A percentile compares a stretch with the other conserved stretches of the same genome.
Evolutionary conservation across 2,888 invertebrate genomes (phyloP).

Genomic region (Corythucha ciliata): DNA sequence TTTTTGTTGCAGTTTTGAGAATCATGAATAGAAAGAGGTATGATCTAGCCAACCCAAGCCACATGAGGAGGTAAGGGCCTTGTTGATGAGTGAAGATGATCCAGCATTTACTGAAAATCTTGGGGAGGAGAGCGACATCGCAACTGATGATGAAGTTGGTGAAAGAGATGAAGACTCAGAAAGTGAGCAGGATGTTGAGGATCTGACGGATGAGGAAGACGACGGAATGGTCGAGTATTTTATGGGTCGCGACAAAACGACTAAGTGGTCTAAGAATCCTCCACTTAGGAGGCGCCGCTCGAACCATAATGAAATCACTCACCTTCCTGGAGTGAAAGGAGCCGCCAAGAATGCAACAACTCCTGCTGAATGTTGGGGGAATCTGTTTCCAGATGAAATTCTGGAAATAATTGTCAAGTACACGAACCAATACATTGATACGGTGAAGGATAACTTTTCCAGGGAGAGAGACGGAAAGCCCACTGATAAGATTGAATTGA

Average conservation of each 20-base stretch:
- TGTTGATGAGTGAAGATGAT: slow-evolving; percentile 10
- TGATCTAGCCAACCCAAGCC: not conserved
- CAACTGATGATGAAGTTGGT: not conserved
- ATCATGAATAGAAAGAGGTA: slow-evolving; percentile 3
- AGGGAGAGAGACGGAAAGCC: slow-evolving; percentile 23
- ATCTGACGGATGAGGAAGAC: slow-evolving; percentile 6
- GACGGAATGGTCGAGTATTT: slow-evolving; percentile 6
- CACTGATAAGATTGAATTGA: slow-evolving; percentile 30
- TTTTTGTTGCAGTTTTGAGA: slow-evolving; percentile 6
- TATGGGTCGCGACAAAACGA: not conserved
- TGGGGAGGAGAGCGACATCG: slow-evolving; percentile 15
- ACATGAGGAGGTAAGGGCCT: slow-evolving; percentile 3
- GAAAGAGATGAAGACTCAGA: slow-evolving; percentile 3
- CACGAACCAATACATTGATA: slow-evolving; percentile 34
- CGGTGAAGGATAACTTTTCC: slow-evolving; percentile 9
- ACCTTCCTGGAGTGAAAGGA: slow-evolving; percentile 22
- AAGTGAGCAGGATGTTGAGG: slow-evolving; percentile 6
- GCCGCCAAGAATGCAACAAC: slow-evolving; percentile 29
- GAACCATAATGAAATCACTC: slow-evolving; percentile 11
- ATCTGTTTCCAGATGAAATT: slow-evolving; percentile 31
- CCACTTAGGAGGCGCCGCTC: slow-evolving; percentile 2
- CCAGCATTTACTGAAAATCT: slow-evolving; percentile 8
- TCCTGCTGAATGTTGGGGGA: slow-evolving; percentile 30
- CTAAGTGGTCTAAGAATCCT: slow-evolving; percentile 15
- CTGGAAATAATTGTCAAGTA: slow-evolving; percentile 28